Conservation (phyloP, 2,888 invertebrate species). For the Maniola hyperantus region DNA sequence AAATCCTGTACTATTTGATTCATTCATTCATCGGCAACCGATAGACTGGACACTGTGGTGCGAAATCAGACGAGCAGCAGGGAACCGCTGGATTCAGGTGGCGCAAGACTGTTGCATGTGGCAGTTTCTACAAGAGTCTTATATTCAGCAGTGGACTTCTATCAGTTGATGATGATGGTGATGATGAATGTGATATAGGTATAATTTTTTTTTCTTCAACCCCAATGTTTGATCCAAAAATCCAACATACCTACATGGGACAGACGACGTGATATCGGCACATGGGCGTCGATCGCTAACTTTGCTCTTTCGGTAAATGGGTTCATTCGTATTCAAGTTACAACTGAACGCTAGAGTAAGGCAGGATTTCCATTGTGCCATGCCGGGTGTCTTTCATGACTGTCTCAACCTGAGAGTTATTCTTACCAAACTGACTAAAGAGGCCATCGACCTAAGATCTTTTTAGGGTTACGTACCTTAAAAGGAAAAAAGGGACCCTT, state of each 20-base stretch:
- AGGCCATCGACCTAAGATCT: not conserved
- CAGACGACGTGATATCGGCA: constrained; percentile 63
- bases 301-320: constrained; percentile 73
- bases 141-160: too few species aligned
- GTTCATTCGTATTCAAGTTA: constrained; percentile 79
- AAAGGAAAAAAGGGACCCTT: too few species aligned
- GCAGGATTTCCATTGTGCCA: not conserved
- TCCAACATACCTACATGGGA: constrained; percentile 41
- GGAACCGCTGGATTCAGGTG: too few species aligned
- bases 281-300: constrained; percentile 67
- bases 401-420: not conserved
- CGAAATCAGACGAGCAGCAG: too few species aligned
- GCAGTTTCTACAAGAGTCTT: too few species aligned
- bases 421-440: not conserved
- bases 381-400: not conserved
- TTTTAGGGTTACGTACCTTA: too few species aligned
- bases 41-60: too few species aligned
- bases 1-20: too few species aligned
- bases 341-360: constrained; percentile 67
- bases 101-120: too few species aligned
- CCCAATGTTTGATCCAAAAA: constrained; percentile 50
- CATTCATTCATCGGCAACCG: too few species aligned
- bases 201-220: not conserved
- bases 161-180: too few species aligned
- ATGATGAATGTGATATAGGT: too few species aligned